Percentiles rank a stretch among this genome's conserved stretches.
These are phyloP conservation scores for Anisognathus igniventris DNA, from an alignment of 2,797 vertebrate species.

Conservation along the genomic window DNA sequence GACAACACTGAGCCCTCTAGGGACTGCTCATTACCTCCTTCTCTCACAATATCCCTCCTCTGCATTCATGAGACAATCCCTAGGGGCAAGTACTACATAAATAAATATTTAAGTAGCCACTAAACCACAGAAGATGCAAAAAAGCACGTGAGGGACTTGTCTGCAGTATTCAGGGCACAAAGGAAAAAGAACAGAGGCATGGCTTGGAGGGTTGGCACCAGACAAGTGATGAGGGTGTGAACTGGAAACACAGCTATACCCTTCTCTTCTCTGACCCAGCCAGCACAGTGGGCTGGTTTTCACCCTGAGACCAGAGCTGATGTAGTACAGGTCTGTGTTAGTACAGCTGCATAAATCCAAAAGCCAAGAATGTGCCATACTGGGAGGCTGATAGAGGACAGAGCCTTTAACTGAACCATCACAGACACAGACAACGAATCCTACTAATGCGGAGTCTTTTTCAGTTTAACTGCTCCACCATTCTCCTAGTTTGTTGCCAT, in stretches of 20 bases:
- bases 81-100: conserved; percentile 22
- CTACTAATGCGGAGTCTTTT: background rate
- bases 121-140: background rate
- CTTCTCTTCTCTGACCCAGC: background rate
- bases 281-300: background rate
- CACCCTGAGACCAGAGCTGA: background rate
- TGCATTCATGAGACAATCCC: conserved; percentile 13
- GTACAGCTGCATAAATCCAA: background rate
- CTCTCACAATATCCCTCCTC: background rate
- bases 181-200: background rate
- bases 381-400: background rate
- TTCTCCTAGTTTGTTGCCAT: background rate
- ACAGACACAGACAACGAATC: background rate
- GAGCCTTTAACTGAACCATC: background rate
- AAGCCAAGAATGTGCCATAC: background rate
- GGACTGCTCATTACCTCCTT: background rate
- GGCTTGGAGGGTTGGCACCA: background rate
- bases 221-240: background rate
- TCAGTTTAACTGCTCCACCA: background rate
- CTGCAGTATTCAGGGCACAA: background rate
- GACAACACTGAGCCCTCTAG: background rate
- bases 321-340: background rate
- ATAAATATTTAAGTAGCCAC: conserved; percentile 47
- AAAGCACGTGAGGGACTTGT: background rate
- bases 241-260: background rate